phyloP scores from a whole-genome alignment of 2,888 invertebrate genomes.

The Hirtodrosophila trivittata region DNA sequence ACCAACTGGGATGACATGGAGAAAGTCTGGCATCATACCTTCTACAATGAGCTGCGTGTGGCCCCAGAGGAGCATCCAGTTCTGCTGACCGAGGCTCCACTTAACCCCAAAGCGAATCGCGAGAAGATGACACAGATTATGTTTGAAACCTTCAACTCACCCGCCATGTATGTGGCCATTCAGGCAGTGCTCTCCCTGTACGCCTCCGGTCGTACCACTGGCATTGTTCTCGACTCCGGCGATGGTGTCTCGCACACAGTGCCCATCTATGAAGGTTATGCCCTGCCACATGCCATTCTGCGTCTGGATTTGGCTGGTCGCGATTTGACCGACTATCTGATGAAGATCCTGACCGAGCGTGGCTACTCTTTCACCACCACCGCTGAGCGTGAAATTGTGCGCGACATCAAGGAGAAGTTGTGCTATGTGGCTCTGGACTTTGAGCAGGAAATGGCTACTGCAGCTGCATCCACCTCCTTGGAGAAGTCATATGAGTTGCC shows the following conservation, averaged over 20 bases:
- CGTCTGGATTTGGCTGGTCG: conserved; percentile 97
- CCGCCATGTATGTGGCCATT: conserved; percentile 97
- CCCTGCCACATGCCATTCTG: conserved; percentile 95
- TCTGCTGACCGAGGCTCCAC: conserved; percentile 93
- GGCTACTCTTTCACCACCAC: conserved; percentile 96
- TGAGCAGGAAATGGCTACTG: conserved; percentile 97
- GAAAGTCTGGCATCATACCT: conserved; percentile 99
- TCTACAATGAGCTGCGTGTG: conserved; percentile 98
- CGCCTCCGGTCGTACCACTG: conserved; percentile 98
- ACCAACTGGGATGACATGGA: conserved; percentile 99
- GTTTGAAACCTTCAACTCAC: conserved; percentile 97
- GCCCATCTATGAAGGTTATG: conserved; percentile 97
- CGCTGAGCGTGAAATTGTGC: conserved; percentile 96
- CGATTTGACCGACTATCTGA: conserved; percentile 96
- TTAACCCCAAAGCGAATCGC: conserved; percentile 94
- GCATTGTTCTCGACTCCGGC: conserved; percentile 97
- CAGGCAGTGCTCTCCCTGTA: conserved; percentile 96
- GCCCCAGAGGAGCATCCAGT: conserved; percentile 97
- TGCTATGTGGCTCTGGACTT: conserved; percentile 96
- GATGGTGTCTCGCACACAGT: conserved; percentile 98
- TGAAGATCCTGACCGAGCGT: conserved; percentile 96
- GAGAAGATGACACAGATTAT: conserved; percentile 97
- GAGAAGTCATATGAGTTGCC: conserved; percentile 98
- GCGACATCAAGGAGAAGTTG: conserved; percentile 97
- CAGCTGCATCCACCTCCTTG: conserved; percentile 94